Base-by-base conservation (phyloP, 2,888 invertebrate genomes). In the Thecocarcelia acutangulata region DNA sequence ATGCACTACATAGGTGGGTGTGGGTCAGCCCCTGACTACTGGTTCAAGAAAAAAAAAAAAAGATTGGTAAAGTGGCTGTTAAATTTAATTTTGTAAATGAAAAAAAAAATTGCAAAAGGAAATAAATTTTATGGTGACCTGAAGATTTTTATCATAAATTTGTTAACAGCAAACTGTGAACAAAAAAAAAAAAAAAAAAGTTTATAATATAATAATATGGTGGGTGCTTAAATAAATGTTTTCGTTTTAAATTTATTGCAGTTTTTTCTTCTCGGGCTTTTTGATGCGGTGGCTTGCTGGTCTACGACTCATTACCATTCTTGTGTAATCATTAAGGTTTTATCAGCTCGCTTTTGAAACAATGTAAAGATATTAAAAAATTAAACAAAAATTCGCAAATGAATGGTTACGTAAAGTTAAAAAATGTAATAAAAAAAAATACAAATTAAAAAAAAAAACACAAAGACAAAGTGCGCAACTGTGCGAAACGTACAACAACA, bases 291-390 rank as follows among this genome's bases (percentile, higher is more conserved):
- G 59, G 52, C 12, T 17, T 50, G 64, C 33, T 52, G 15, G 33
- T 64, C 24, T 74, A 56, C 81, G 77, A 77, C 77, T 74, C 77
- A 82, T 82, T 82, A 74, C 77, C 73, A 82, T 82, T 82, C 69
- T 64, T 69, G 77, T 69, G 77, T 58, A 82, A 77, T 77, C 77
- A 77, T 77, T 75, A 68, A 52, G 42, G 24, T 74, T 77, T 77
- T 77, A 81, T 82, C 74, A 64, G 77, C 74, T 40, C n/a, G 33
- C 0, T 52, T 68, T 58, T 33, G 48, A 73, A 81, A 77, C 64
- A 82, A 69, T 77, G 69, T 37, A 56, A 66, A 76, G 40, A 72
- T 70, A 75, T 77, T 48, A 72, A 73, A n/a, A 68, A 59, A 50
- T n/a, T 58, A 50, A 58, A 50, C 1, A 40, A 8, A 13, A 63